These are phyloP conservation scores for Magallana gigas DNA, from an alignment of 1,140 invertebrate genomes.

Conservation along the genomic window DNA sequence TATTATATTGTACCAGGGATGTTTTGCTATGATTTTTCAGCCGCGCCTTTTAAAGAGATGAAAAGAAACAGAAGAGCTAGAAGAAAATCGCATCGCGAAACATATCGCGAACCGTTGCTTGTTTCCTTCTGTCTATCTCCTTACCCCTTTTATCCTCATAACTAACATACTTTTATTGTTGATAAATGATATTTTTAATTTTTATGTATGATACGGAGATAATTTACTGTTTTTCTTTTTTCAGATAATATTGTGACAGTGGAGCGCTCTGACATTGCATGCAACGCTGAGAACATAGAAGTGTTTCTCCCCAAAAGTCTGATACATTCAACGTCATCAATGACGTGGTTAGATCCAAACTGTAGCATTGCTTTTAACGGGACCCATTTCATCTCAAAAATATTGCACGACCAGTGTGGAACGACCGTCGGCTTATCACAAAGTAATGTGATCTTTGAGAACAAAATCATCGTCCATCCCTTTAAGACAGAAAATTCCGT, in stretches of 20 bases:
- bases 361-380: conserved; percentile 38
- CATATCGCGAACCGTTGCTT: no score
- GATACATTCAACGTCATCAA: not conserved
- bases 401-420: conserved; percentile 32
- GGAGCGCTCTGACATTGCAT: conserved; percentile 37
- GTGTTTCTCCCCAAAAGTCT: conserved; percentile 20
- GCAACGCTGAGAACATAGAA: conserved; percentile 30
- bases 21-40: no score
- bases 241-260: not conserved
- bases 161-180: no score
- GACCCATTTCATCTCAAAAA: conserved; percentile 35
- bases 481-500: not conserved
- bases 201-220: no score
- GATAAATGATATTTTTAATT: no score
- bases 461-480: conserved; percentile 3
- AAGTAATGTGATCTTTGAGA: conserved; percentile 45
- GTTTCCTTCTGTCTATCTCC: no score
- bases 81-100: no score
- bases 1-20: no score
- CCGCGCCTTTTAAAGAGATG: no score
- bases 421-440: conserved; percentile 21
- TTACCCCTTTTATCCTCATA: no score
- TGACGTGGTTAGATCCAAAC: conserved; percentile 44
- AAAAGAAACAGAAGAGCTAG: no score
- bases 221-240: not conserved